Base-by-base conservation (phyloP, 2,888 invertebrate species). In the Omphaloscelis lunosa region DNA sequence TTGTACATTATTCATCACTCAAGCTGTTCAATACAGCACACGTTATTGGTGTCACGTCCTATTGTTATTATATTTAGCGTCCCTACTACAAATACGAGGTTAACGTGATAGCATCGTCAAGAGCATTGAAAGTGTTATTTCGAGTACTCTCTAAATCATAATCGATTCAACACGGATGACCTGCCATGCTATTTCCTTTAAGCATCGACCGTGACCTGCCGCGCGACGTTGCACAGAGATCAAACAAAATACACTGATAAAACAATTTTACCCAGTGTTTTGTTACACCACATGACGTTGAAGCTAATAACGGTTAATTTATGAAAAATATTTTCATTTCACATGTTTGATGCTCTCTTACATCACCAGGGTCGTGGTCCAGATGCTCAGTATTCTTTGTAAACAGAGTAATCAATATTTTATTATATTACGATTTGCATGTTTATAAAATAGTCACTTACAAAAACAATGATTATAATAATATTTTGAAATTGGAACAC, bases 241-340 rank as follows among this genome's bases (percentile, higher is more conserved):
- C 72, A 67, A 81, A 77, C 71, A 61, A 45, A 65, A 73, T 61
- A 63, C 45, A n/a, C 69, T 79, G 83, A 82, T 84, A 72, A 69
- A 61, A 63, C 58, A 48, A 72, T 72, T 72, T 29, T 69, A 65
- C n/a, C 41, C 34, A 51, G 15, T 86, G 79, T 83, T 79, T 70
- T 79, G 17, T 72, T 70, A 82, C 48, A 72, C 59, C 34, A 62
- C 17, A 45, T 72, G 74, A 75, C 72, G 66, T 39, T 63, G 70
- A 27, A 59, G 6, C 62, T 71, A 71, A 39, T 65, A 74, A 76
- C 67, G 73, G 41, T 65, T 75, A 66, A 71, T 48, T 20, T 84
- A 58, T 74, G 67, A 81, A 85, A 79, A 86, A 86, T 88, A 85
- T 88, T 89, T 86, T 84, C 66, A 84, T 88, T 72, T 20, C 59